Conservation (phyloP, 92 coral and sea anemone genomes). For the Galaxea fascicularis region DNA sequence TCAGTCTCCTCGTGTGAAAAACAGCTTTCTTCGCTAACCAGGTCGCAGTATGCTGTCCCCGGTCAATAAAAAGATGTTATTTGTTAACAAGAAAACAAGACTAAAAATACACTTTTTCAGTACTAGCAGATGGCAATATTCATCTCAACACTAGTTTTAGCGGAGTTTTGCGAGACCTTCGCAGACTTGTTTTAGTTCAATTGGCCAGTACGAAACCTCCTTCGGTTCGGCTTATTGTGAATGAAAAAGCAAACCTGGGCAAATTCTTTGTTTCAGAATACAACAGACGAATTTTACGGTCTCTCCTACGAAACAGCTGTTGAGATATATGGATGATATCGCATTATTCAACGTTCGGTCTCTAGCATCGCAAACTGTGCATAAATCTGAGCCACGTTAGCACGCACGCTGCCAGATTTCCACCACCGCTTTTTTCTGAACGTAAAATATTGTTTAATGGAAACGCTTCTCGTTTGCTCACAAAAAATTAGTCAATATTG, state of each 20-base stretch:
- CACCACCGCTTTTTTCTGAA: not conserved
- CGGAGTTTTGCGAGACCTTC: not conserved
- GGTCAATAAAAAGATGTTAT: not conserved
- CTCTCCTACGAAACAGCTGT: conserved; percentile 23
- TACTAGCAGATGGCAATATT: not conserved
- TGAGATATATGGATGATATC: not conserved
- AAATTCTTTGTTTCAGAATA: not conserved
- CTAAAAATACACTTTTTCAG: not conserved
- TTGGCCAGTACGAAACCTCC: not conserved
- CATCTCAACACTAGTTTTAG: conserved; percentile 30
- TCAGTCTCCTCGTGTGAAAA: not conserved
- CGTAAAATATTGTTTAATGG: too few relatives aligned
- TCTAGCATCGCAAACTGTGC: not conserved
- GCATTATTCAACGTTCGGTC: not conserved
- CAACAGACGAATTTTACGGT: not conserved
- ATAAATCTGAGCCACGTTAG: not conserved
- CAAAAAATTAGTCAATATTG: conserved; percentile 6
- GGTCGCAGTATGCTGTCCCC: not conserved
- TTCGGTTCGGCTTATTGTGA: not conserved
- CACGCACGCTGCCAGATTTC: not conserved
- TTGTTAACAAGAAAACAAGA: not conserved
- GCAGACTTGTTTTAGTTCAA: not conserved
- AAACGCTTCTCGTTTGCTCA: not conserved
- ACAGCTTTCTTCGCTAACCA: not conserved
- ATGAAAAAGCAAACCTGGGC: not conserved